phyloP scores from a whole-genome alignment of 2,113 vertebrate species.

The Paradoxurus hermaphroditus region DNA sequence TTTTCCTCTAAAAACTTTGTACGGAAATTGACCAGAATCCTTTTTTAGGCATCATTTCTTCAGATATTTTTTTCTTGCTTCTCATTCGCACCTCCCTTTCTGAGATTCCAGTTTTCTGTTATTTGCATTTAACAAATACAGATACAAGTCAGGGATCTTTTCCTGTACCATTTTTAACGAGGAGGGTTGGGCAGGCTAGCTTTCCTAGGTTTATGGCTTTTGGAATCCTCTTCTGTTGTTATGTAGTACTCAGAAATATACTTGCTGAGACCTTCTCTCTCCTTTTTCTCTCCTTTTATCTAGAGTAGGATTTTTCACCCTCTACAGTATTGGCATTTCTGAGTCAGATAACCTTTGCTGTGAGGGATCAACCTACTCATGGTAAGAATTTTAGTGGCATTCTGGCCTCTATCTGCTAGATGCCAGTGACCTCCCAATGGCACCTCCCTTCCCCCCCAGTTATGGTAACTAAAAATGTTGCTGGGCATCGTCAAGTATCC shows the following conservation, averaged over 20 bases:
- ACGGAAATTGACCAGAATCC: background rate
- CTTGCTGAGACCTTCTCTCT: background rate
- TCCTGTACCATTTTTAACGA: background rate
- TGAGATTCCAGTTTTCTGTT: background rate
- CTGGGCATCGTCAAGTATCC: background rate
- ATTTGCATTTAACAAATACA: background rate
- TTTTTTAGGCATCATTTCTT: background rate
- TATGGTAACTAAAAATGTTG: background rate
- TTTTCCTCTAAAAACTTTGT: conserved; percentile 14
- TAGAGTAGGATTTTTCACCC: background rate
- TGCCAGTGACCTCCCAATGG: background rate
- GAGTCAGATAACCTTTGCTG: background rate
- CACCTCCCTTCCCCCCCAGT: background rate
- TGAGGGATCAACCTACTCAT: background rate
- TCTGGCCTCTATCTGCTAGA: background rate
- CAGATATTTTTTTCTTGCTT: background rate
- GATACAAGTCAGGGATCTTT: background rate
- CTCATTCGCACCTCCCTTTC: background rate
- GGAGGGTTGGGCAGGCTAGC: background rate
- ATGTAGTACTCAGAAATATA: background rate
- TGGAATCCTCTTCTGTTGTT: background rate
- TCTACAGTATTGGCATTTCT: background rate
- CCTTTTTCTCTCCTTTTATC: background rate
- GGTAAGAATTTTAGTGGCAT: background rate
- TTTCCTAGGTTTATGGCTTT: background rate